Percentiles rank a stretch among this genome's conserved stretches.
Evolutionary conservation across 2,797 vertebrate species (phyloP).

Genomic region (Phylloscopus collybita): DNA sequence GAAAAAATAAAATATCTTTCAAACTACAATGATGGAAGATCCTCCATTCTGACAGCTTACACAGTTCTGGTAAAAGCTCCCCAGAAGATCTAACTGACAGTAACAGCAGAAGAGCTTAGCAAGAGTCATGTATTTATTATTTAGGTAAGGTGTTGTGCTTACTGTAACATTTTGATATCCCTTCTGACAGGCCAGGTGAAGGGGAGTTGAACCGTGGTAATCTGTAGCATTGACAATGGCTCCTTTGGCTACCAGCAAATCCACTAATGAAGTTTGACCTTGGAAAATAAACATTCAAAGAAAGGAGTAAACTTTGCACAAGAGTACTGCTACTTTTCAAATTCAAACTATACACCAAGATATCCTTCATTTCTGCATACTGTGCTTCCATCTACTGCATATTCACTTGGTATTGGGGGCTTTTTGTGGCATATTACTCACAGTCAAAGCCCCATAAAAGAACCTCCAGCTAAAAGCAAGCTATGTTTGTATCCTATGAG

Average conservation of each 20-base stretch:
- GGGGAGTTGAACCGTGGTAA: constrained; percentile 91
- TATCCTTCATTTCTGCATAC: not conserved
- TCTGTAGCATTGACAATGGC: constrained; percentile 90
- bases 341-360: not conserved
- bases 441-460: not conserved
- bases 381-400: not conserved
- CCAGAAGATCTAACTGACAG: not conserved
- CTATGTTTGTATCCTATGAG: not conserved
- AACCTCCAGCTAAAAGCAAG: not conserved
- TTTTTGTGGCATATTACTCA: not conserved
- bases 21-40: not conserved
- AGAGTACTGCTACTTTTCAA: not conserved
- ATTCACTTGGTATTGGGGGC: not conserved
- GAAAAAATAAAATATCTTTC: not conserved
- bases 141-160: constrained; percentile 50
- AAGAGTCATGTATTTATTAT: not conserved
- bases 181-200: constrained; percentile 93
- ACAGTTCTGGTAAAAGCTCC: not conserved
- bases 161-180: constrained; percentile 94
- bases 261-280: constrained; percentile 91
- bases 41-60: not conserved
- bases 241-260: constrained; percentile 90
- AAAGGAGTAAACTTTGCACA: not conserved
- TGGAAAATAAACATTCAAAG: constrained; percentile 1
- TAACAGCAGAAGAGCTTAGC: not conserved